Evolutionary conservation across 2,113 vertebrate species (phyloP), one percentile per base, ranked within the genome.

Genomic region (Notiomystis cincta): DNA sequence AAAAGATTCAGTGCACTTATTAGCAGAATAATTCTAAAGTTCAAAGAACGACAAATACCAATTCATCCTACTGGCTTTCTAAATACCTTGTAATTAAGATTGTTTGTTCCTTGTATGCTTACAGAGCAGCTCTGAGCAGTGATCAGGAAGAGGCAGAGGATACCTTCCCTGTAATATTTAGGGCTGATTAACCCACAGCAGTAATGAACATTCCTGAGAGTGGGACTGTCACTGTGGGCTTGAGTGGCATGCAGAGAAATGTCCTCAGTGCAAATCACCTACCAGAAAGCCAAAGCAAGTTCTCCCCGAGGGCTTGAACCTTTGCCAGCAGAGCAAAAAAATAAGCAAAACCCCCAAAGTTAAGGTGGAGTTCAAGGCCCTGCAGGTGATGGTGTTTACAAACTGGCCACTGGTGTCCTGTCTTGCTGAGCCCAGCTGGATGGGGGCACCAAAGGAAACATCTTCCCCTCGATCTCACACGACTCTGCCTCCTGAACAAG

Each of bases 11-110:
- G 6, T 47, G 65, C 13, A 60, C 47, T 73, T 54, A 83, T 94
- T 62, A 88, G 70, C 64, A 58, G 75, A 66, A 14, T 62, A 53
- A 91, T 62, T 69, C 70, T 62, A 22, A 71, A 79, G 62, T 91
- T 91, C 73, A 82, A 88, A 88, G 67, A 93, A 90, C 44, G 87
- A 23, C 86, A 84, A 94, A 92, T 45, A 78, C 25, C 77, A 40
- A n/a, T 21, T n/a, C 57, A 38, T 62, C 54, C 84, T 30, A 16
- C 33, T 33, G 35, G 57, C 53, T 82, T 75, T 42, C 65, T 64
- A 56, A 95, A 85, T 51, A 70, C 50, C 61, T 82, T 38, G 42
- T 77, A 83, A 85, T 95, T 50, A 70, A 47, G 71, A 20, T 58
- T 50, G 57, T 77, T 93, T 83, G 54, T 54, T 83, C 51, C 47